Conservation (phyloP, 1,140 invertebrate genomes). For the Cydia amplana region DNA sequence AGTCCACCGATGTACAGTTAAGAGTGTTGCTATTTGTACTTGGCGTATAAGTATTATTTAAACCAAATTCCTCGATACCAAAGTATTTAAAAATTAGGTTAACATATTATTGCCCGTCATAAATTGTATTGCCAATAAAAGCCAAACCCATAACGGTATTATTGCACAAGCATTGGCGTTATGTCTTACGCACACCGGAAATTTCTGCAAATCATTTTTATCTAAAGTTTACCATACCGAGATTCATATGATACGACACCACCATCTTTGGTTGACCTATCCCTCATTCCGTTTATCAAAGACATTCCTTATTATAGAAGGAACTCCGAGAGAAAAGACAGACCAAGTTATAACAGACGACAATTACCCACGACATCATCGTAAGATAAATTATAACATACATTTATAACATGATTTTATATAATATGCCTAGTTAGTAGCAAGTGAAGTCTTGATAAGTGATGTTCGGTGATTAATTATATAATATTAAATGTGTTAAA, state of each 20-base stretch:
- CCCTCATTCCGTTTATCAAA: not conserved
- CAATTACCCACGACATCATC: conserved; percentile 18
- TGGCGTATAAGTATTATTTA: too few species aligned
- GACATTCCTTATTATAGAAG: not conserved
- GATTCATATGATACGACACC: not conserved
- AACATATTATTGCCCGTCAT: not conserved
- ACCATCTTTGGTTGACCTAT: not conserved
- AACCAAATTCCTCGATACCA: not conserved
- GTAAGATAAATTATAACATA: conserved; percentile 32
- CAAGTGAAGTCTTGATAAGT: not conserved
- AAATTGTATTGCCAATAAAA: not conserved
- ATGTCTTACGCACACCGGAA: conserved; percentile 5
- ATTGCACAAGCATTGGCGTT: not conserved
- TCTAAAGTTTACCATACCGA: conserved; percentile 24
- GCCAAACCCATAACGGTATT: not conserved
- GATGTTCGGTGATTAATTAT: not conserved
- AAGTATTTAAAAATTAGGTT: not conserved
- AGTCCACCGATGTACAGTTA: too few species aligned
- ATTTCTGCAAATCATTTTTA: conserved; percentile 27
- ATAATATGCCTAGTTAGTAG: conserved; percentile 19
- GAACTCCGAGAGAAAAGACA: not conserved
- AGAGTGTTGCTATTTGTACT: too few species aligned
- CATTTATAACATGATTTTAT: conserved; percentile 25
- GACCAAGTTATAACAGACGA: not conserved
- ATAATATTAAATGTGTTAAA: too few species aligned